phyloP scores from a whole-genome alignment of 2,797 vertebrate genomes.

The Sebastes flavidus region DNA sequence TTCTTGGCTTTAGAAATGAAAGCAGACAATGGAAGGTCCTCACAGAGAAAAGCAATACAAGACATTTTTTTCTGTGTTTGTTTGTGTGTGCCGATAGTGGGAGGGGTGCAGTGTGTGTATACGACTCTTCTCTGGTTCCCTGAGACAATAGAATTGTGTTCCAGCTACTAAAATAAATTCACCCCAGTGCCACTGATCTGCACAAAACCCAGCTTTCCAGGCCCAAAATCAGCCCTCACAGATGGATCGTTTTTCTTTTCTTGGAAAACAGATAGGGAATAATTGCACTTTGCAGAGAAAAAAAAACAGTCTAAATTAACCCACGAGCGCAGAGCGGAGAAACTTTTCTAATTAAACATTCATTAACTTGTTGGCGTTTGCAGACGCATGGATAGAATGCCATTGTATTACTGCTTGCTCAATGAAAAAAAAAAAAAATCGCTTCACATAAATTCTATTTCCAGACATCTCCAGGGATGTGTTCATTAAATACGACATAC shows the following conservation, averaged over 20 bases:
- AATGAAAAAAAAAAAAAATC: background rate
- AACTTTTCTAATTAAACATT: constrained; percentile 56
- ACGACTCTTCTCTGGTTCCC: background rate
- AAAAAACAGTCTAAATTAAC: constrained; percentile 22
- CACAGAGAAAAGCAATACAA: background rate
- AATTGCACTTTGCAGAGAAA: constrained; percentile 26
- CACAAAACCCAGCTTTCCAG: constrained; percentile 31
- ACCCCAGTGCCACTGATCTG: constrained; percentile 16
- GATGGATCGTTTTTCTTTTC: constrained; percentile 34
- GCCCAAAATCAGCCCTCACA: constrained; percentile 22
- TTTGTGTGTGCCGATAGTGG: constrained; percentile 13
- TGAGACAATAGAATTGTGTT: constrained; percentile 39
- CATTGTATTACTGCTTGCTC: background rate
- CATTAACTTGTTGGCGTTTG: constrained; percentile 45
- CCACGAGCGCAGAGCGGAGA: background rate
- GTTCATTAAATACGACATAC: background rate
- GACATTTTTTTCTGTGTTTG: constrained; percentile 2
- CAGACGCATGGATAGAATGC: constrained; percentile 5
- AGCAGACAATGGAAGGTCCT: constrained; percentile 15
- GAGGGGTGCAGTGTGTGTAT: constrained; percentile 7
- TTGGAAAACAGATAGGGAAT: constrained; percentile 36
- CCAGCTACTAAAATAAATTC: constrained; percentile 38
- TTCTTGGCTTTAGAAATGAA: constrained; percentile 8
- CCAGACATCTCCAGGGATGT: background rate
- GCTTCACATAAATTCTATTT: constrained; percentile 3